Evolutionary conservation across 2,888 invertebrate genomes (phyloP).

Genomic region (Metallyticus violacea): DNA sequence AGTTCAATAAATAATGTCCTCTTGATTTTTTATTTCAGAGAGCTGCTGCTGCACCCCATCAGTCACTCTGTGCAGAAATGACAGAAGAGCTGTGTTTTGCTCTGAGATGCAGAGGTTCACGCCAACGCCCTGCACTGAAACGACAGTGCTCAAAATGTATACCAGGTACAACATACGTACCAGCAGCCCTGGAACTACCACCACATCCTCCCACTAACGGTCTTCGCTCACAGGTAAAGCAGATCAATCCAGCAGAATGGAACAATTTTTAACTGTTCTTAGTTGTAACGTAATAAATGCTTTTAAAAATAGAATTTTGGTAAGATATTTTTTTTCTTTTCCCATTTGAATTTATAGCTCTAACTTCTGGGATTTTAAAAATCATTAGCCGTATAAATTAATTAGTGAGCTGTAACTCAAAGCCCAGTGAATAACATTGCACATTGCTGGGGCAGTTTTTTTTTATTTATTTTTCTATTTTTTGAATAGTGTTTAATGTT

Average conservation of each 20-base stretch:
- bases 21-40: constrained; percentile 36
- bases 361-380: too few relatives aligned
- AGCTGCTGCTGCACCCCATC: constrained; percentile 48
- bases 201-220: constrained; percentile 34
- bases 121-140: constrained; percentile 63
- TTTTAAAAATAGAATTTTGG: too few relatives aligned
- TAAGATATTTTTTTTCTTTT: too few relatives aligned
- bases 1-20: not conserved
- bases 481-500: too few relatives aligned
- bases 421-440: too few relatives aligned
- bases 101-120: constrained; percentile 59
- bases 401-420: too few relatives aligned
- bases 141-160: constrained; percentile 62
- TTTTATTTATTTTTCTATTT: too few relatives aligned
- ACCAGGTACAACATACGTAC: constrained; percentile 49
- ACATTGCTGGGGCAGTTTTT: too few relatives aligned
- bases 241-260: not conserved
- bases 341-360: too few relatives aligned
- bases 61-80: constrained; percentile 77
- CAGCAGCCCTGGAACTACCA: constrained; percentile 49
- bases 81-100: constrained; percentile 68
- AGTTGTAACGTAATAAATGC: too few relatives aligned
- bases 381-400: too few relatives aligned
- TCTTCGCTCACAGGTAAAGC: constrained; percentile 30
- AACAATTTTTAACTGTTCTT: too few relatives aligned